phyloP scores from a whole-genome alignment of 1,140 invertebrate genomes.

The Charaxes varanes region DNA sequence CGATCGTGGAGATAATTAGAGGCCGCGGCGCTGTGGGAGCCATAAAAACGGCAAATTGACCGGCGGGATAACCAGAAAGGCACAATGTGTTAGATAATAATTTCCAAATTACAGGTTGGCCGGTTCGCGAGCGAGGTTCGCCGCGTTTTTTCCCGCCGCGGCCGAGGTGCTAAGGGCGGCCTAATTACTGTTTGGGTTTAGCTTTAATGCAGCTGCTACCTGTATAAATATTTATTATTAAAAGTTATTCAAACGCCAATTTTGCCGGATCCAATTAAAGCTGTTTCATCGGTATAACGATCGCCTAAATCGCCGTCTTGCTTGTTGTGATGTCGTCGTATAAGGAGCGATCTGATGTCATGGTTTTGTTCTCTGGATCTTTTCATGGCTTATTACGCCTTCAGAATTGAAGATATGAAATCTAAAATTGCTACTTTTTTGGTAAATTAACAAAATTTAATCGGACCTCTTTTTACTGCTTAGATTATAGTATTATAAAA shows the following conservation, averaged over 20 bases:
- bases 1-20: constrained; percentile 72
- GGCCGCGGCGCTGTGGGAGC: constrained; percentile 67
- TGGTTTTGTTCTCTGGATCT: constrained; percentile 1
- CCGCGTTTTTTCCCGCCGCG: constrained; percentile 54
- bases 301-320: constrained; percentile 17
- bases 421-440: too few relatives aligned
- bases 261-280: constrained; percentile 61
- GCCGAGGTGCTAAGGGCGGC: constrained; percentile 70
- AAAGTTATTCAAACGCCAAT: constrained; percentile 64
- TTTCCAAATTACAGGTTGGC: constrained; percentile 73
- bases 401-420: too few relatives aligned
- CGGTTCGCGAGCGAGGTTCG: constrained; percentile 61
- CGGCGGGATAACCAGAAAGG: constrained; percentile 73
- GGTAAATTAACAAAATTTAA: too few relatives aligned
- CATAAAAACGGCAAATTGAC: constrained; percentile 73
- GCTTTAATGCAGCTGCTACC: constrained; percentile 71
- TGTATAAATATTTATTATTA: constrained; percentile 73
- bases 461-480: too few relatives aligned
- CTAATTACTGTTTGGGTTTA: constrained; percentile 72
- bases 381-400: too few relatives aligned
- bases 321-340: constrained; percentile 11
- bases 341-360: too few relatives aligned
- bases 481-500: too few relatives aligned
- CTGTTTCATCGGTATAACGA: constrained; percentile 35
- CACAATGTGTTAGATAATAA: constrained; percentile 74